phyloP scores from a whole-genome alignment of 2,888 invertebrate species.

The Anthophora plumipes region DNA sequence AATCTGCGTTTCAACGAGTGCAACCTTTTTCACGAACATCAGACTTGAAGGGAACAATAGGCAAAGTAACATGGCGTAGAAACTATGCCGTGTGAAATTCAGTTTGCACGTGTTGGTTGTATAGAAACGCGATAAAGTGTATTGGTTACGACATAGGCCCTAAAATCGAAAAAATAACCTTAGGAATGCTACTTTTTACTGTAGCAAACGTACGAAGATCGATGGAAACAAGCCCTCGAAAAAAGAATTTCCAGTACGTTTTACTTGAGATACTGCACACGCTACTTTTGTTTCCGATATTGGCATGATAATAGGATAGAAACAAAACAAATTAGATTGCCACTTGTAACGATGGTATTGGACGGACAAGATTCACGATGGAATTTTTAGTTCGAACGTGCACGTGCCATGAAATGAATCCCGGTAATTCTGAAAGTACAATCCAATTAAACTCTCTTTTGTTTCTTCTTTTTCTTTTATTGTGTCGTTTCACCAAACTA shows the following conservation, averaged over 20 bases:
- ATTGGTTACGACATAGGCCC: conserved; percentile 24
- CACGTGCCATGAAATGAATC: not conserved
- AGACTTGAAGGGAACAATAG: too few species aligned
- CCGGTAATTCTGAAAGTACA: not conserved
- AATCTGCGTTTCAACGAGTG: not conserved
- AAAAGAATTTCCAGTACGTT: not conserved
- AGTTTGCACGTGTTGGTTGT: conserved; percentile 15
- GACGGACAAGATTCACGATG: not conserved
- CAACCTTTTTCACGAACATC: not conserved
- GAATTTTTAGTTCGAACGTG: not conserved
- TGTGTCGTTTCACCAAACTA: not conserved
- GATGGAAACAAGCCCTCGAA: conserved; percentile 25
- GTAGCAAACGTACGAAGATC: not conserved
- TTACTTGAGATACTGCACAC: not conserved
- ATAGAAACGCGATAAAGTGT: conserved; percentile 3
- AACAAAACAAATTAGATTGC: not conserved
- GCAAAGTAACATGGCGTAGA: not conserved
- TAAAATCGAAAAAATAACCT: conserved; percentile 18
- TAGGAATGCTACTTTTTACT: conserved; percentile 31
- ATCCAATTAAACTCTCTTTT: too few species aligned
- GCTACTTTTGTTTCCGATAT: not conserved
- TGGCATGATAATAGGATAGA: not conserved
- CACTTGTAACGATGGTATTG: not conserved
- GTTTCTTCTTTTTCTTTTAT: not conserved
- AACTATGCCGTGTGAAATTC: not conserved